Evolutionary conservation across 92 coral and sea anemone species (phyloP), one percentile per base, ranked within the genome.

Genomic region (Anthopleura xanthogrammica): DNA sequence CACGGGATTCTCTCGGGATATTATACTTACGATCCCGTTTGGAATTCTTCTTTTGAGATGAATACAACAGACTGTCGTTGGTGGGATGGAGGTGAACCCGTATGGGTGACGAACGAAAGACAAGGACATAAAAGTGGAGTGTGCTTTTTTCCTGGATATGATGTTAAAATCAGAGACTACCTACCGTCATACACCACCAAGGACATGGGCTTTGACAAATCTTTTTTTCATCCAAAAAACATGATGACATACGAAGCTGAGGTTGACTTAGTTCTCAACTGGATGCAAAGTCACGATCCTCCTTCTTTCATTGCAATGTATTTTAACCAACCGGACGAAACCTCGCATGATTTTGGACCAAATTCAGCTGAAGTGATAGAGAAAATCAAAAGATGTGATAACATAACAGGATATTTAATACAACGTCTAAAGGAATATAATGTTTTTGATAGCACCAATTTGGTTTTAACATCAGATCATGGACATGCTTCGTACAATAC

Each of bases 81-180:
- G 98, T 95, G 98, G 98, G 81, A 93, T 85, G 92, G 87, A 23
- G 92, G 88, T 0, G 97, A 95, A 50, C 98, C 98, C 0, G 70
- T 95, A 12, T 95, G 98, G 98, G 87, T 90, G 20, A 93, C 98
- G 8, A 95, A 95, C 80, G 90, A 95, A 80, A 87, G 83, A 41
- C 97, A 95, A 5, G 98, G 98, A 46, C 90, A 88, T 52, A 79
- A 81, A 14, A 95, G 98, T 78, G 98, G 97, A 11, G 85, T 87
- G 29, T 80, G 93, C 65, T 90, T 73, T 79, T 95, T 91, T 86
- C 98, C 98, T 0, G 98, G 98, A 1, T 95, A 80, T 58, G 95
- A 95, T 80, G 92, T 88, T 16, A 57, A 57, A 55, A 89, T 95
- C 9, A 78, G 83, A 36, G 94, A 91, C 12, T 86, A 87, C 75